Base-by-base conservation (phyloP, 2,888 invertebrate species). In the Aleiodes testaceus region DNA sequence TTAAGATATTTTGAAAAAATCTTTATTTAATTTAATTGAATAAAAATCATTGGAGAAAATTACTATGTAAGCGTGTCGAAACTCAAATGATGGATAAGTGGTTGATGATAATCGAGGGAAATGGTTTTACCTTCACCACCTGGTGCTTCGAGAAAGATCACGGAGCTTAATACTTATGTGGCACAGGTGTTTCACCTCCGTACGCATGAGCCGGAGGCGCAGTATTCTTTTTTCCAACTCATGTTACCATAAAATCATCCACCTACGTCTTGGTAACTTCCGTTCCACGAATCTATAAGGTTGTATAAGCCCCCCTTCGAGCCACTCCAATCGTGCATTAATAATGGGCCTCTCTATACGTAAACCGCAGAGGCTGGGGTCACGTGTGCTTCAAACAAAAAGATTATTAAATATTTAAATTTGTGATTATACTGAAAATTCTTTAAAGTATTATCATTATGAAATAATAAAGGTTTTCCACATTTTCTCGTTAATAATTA, bases 241-340 rank as follows among this genome's bases (percentile, higher is more conserved):
- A 42, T 36, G 63, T 72, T 65, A 65, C 70, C 64, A 59, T 22
- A n/a, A 36, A 59, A 59, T 69, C 67, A 64, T 66, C 69, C 72
- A 69, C 75, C 75, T 69, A 71, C 75, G 74, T 61, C 69, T 59
- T 52, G 52, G 65, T 66, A 69, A 74, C 72, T 74, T 72, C 75
- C 74, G 74, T 67, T 66, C 50, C 20, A 53, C 18, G 14, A 20
- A 55, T 67, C 30, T n/a, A 55, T 36, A 59, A 49, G 30, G 49
- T 6, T 14, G 20, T 30, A 67, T 47, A 42, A 68, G 44, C 50
- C 45, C 49, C 49, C 59, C 44, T 20, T 36, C 42, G 22, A 68
- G 36, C 11, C 44, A 42, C 44, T 59, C 6, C 36, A 59, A 7
- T 59, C 42, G 18, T 47, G 68, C 68, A 68, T 53, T 53, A 52